Base-by-base conservation (phyloP, 2,797 vertebrate genomes). In the Odontamblyopus rebecca region DNA sequence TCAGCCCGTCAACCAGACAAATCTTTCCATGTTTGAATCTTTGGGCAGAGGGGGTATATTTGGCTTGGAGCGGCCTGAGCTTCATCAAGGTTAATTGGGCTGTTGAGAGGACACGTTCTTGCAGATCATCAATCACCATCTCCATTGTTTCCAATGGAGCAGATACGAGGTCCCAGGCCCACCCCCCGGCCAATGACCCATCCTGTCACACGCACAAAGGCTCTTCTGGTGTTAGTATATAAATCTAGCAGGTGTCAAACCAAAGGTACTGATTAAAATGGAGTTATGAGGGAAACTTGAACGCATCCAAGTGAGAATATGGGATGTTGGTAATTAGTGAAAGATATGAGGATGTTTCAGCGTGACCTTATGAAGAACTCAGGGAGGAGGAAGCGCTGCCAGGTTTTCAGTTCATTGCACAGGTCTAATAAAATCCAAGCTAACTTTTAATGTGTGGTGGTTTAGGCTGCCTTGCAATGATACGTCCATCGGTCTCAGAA, bases 21-120 rank as follows among this genome's bases (percentile, higher is more conserved):
- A 87, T 70, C 82, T 89, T 89, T 89, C 79, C 86, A 75, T 80
- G 77, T 71, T 73, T 38, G 70, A 77, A 77, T 61, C 75, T 71
- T 70, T 73, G 69, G 65, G 77, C 76, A 78, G 84, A 81, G 83
- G 82, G 91, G 32, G 61, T 91, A 92, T 89, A 87, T 92, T 91
- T 92, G 85, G 87, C 89, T 89, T 83, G 88, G 88, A 92, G 92
- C 88, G 88, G 88, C 75, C 77, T 71, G 85, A 92, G 88, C 83
- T 91, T 93, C 88, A 89, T 93, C 93, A 94, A 95, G 94, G 94
- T 94, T 94, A 94, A 94, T 94, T 94, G 93, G 93, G 89, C 91
- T 92, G 90, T 88, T 86, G 93, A 91, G 93, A 91, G 88, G 87
- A 91, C 90, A 76, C 76, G 75, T 77, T 90, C 85, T 79, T 91